Evolutionary conservation across 2,888 invertebrate species (phyloP).

Genomic region (Papilio elwesi): DNA sequence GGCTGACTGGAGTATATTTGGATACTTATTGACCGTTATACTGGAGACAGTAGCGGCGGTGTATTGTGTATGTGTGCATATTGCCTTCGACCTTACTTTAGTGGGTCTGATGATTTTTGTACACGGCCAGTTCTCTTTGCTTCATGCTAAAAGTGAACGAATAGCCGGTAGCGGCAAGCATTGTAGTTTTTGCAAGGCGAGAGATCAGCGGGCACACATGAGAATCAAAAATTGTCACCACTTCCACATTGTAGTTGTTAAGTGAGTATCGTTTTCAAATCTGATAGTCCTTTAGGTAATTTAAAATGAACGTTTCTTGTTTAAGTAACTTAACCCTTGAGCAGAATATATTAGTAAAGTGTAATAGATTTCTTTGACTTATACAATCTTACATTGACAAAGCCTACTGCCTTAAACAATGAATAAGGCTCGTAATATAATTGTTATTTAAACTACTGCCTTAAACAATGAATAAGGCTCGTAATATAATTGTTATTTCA

Average conservation of each 20-base stretch:
- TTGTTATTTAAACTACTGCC: background rate
- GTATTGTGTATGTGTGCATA: conserved; percentile 64
- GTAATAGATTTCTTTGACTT: too few species aligned
- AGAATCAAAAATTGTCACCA: conserved; percentile 63
- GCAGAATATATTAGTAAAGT: too few species aligned
- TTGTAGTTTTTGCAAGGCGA: conserved; percentile 48
- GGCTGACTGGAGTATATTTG: conserved; percentile 50
- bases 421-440: background rate
- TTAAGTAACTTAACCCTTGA: too few species aligned
- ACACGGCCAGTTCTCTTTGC: conserved; percentile 64
- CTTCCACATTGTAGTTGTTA: conserved; percentile 56
- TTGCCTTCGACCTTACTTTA: conserved; percentile 63
- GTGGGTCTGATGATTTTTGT: conserved; percentile 69
- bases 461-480: too few species aligned
- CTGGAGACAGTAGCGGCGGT: conserved; percentile 59
- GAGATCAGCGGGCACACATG: conserved; percentile 60
- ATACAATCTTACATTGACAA: too few species aligned
- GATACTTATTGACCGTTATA: conserved; percentile 55
- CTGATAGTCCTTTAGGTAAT: too few species aligned
- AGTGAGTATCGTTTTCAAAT: conserved; percentile 53
- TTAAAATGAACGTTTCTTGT: too few species aligned
- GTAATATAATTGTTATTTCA: conserved; percentile 17
- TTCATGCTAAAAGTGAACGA: conserved; percentile 57
- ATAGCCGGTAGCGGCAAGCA: conserved; percentile 60
- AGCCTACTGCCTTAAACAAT: too few species aligned